phyloP scores from a whole-genome alignment of 1,140 invertebrate species.

The Caenorhabditis remanei region DNA sequence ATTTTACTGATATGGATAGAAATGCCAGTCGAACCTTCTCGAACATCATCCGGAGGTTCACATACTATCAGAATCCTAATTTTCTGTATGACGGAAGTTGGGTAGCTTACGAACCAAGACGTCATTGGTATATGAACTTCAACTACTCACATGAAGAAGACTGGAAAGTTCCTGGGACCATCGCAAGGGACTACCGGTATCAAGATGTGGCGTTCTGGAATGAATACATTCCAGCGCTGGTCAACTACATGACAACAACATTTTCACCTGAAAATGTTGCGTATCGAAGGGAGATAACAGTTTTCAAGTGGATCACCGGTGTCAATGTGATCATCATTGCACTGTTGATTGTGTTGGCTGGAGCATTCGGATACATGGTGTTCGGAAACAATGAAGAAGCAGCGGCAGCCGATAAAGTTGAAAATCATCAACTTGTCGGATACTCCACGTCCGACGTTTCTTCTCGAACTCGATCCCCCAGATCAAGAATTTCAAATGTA shows the following conservation, averaged over 20 bases:
- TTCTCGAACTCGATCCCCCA: neutral
- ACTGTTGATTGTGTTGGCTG: slow-evolving; percentile 68
- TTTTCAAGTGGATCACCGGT: slow-evolving; percentile 70
- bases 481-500: slow-evolving; percentile 28
- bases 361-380: slow-evolving; percentile 71
- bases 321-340: slow-evolving; percentile 69
- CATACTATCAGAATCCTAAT: slow-evolving; percentile 74
- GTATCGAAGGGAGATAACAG: slow-evolving; percentile 68
- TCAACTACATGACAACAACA: slow-evolving; percentile 78
- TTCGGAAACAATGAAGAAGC: slow-evolving; percentile 22
- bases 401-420: neutral
- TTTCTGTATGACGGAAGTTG: slow-evolving; percentile 70
- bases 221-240: slow-evolving; percentile 74
- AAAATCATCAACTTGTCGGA: slow-evolving; percentile 54
- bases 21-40: slow-evolving; percentile 75
- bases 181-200: slow-evolving; percentile 74
- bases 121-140: slow-evolving; percentile 76
- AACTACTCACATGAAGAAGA: slow-evolving; percentile 68
- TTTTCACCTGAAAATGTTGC: slow-evolving; percentile 74
- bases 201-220: slow-evolving; percentile 77
- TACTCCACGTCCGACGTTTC: slow-evolving; percentile 20
- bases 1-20: slow-evolving; percentile 71
- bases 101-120: slow-evolving; percentile 72
- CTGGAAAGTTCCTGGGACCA: slow-evolving; percentile 63
- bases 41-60: slow-evolving; percentile 73